Evolutionary conservation across 1,140 invertebrate genomes (phyloP), one percentile per base, ranked within the genome.

Genomic region (Cepaea nemoralis): DNA sequence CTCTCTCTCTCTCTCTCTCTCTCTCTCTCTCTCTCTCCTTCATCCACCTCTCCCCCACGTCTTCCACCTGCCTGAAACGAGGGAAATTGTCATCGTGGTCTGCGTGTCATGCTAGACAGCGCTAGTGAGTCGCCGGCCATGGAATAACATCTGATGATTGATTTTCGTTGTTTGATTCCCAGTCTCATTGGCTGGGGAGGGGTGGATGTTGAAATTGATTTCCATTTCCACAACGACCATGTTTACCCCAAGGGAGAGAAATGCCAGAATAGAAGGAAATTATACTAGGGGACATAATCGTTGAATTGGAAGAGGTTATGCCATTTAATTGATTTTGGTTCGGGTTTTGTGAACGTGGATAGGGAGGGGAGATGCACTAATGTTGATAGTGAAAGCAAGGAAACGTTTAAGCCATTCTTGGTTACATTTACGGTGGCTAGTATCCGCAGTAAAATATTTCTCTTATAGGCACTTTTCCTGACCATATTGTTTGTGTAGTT

Each of bases 321-420:
- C 59, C 59, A 63, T 63, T 63, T 63, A 63, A 63, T 63, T 63
- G 59, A 63, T 63, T 63, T 63, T 63, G 59, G n/a, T 63, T 63
- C 59, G 59, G n/a, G 59, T 63, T 63, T 63, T 63, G 59, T 6
- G 59, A 63, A 63, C 59, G 5, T 63, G n/a, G 59, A 0, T 63
- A 27, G 59, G 33, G 50, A 63, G 6, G n/a, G 59, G 59, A 31
- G n/a, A 63, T n/a, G n/a, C 50, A 24, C 5, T 63, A 27, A 3
- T 63, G 59, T 63, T 63, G 59, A 31, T 63, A 63, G 55, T 59
- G 12, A 59, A 59, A 59, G 55, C 55, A 59, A 10, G 12, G 59
- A 16, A 63, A 63, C 16, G 27, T 31, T 2, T 27, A 63, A 16
- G 27, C 59, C 5, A 16, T 31, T 31, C 59, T 31, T 5, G 27